Evolutionary conservation across 2,797 vertebrate genomes (phyloP).

Genomic region (Austrolebias charrua): DNA sequence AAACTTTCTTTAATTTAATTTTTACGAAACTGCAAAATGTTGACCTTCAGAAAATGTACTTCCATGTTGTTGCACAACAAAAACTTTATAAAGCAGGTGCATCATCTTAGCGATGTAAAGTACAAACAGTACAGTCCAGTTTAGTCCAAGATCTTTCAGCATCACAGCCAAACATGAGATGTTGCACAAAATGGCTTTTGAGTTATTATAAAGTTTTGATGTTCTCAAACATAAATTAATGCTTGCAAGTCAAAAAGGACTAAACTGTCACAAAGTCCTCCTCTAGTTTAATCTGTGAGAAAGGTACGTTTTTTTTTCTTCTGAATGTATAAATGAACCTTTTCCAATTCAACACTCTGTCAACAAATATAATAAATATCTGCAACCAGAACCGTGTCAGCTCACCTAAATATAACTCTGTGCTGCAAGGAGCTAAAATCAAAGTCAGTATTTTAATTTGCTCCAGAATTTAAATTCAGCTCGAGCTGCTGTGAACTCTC

Average conservation of each 20-base stretch:
- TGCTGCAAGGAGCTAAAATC: slow-evolving; percentile 7
- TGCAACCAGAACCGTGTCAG: slow-evolving; percentile 7
- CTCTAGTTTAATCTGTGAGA: not conserved
- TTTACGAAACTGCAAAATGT: too few relatives aligned
- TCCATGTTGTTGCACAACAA: too few relatives aligned
- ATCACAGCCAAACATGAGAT: too few relatives aligned
- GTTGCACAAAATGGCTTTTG: too few relatives aligned
- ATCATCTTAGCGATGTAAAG: too few relatives aligned
- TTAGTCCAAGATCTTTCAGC: not conserved
- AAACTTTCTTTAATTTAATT: too few relatives aligned
- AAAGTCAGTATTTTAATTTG: slow-evolving; percentile 22
- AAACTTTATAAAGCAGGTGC: too few relatives aligned
- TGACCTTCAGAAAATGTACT: not conserved
- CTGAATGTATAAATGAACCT: not conserved
- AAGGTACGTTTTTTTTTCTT: not conserved
- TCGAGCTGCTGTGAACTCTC: too few relatives aligned
- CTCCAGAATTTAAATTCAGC: not conserved
- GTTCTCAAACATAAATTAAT: too few relatives aligned
- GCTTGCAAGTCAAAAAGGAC: not conserved
- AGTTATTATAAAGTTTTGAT: too few relatives aligned
- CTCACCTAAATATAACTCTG: slow-evolving; percentile 37
- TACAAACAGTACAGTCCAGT: not conserved
- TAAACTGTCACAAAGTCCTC: not conserved
- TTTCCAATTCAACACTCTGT: slow-evolving; percentile 14
- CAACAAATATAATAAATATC: slow-evolving; percentile 31